Percentiles rank a stretch among this genome's conserved stretches.
These are phyloP conservation scores for Tenebrio molitor DNA, from an alignment of 1,140 invertebrate genomes.

Conservation along the genomic window DNA sequence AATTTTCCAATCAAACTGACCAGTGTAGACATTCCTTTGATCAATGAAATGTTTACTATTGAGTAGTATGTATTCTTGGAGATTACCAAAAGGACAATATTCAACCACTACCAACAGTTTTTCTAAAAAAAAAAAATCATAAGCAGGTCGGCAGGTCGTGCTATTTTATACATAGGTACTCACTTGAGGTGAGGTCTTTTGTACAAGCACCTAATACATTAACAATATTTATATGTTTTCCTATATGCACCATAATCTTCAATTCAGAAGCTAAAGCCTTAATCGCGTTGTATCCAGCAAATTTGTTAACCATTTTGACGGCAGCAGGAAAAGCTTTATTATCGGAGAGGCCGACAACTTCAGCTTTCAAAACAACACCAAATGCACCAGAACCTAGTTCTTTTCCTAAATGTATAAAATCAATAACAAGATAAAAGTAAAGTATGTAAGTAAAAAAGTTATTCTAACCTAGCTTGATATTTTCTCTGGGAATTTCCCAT, in stretches of 20 bases:
- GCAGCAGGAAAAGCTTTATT: slow-evolving; percentile 82
- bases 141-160: not conserved
- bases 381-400: slow-evolving; percentile 94
- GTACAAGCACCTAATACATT: slow-evolving; percentile 95
- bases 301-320: slow-evolving; percentile 88
- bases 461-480: not conserved
- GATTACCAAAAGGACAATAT: slow-evolving; percentile 91
- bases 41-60: slow-evolving; percentile 85
- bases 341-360: slow-evolving; percentile 81
- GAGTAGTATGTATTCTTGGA: slow-evolving; percentile 86
- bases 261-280: slow-evolving; percentile 89
- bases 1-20: slow-evolving; percentile 78
- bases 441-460: no score
- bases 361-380: slow-evolving; percentile 92
- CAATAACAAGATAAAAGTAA: not conserved
- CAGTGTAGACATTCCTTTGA: slow-evolving; percentile 78
- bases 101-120: slow-evolving; percentile 93
- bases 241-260: slow-evolving; percentile 96
- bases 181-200: slow-evolving; percentile 90
- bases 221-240: slow-evolving; percentile 94
- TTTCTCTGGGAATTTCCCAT: not conserved
- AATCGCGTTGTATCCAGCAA: slow-evolving; percentile 80
- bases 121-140: slow-evolving; percentile 69
- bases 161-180: slow-evolving; percentile 59
- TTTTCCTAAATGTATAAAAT: slow-evolving; percentile 71